phyloP scores from a whole-genome alignment of 2,888 invertebrate species.

The Branchipolynoe longqiensis region DNA sequence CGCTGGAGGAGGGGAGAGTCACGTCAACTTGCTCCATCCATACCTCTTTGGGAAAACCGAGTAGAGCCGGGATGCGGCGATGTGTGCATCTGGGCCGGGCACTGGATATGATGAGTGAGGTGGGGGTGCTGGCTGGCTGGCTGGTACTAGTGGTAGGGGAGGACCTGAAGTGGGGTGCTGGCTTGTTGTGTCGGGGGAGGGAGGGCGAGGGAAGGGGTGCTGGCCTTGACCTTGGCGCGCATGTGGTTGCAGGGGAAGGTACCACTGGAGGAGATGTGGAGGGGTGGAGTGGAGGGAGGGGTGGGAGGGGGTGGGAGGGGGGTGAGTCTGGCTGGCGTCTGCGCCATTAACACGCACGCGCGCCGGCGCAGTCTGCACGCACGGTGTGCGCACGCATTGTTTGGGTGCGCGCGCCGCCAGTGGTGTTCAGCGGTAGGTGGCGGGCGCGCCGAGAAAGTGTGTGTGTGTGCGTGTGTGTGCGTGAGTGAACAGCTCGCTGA shows the following conservation, averaged over 20 bases:
- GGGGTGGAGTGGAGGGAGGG: background rate
- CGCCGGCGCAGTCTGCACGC: conserved; percentile 41
- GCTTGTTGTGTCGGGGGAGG: conserved; percentile 3
- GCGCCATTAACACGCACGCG: conserved; percentile 39
- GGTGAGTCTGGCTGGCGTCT: conserved; percentile 30
- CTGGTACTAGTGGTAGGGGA: no score
- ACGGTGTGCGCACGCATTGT: conserved; percentile 46
- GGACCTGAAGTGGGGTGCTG: no score
- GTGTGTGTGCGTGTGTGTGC: background rate
- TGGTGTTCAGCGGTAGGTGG: conserved; percentile 5
- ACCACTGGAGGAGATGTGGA: background rate
- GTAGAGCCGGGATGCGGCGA: no score
- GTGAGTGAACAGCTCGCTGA: background rate
- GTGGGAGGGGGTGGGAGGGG: background rate
- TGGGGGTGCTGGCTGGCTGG: no score
- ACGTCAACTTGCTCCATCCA: no score
- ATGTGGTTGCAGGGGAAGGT: background rate
- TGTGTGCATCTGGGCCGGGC: no score
- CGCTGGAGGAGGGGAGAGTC: no score
- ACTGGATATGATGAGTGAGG: no score
- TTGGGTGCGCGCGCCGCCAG: conserved; percentile 47
- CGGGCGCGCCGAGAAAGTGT: background rate
- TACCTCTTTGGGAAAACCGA: no score
- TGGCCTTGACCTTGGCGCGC: no score
- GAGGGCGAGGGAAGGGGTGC: conserved; percentile 1